These are phyloP conservation scores for Drosophila algonquin DNA, from an alignment of 2,888 invertebrate genomes.

Conservation along the genomic window DNA sequence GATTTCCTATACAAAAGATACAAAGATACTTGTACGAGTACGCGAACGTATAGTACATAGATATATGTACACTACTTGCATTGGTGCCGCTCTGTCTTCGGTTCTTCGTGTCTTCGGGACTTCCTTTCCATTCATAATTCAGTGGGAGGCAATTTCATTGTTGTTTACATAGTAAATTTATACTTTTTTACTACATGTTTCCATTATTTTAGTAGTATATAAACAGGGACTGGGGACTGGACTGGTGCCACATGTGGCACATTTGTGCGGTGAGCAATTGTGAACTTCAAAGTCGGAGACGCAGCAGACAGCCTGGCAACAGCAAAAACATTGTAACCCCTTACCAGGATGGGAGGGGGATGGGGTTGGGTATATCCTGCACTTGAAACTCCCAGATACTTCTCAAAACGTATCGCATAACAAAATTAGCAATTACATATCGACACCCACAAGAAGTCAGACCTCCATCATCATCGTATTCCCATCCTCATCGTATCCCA, in stretches of 20 bases:
- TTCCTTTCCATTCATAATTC: slow-evolving; percentile 62
- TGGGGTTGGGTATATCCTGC: slow-evolving; percentile 44
- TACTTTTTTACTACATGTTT: slow-evolving; percentile 79
- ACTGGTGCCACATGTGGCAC: slow-evolving; percentile 51
- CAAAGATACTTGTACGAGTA: slow-evolving; percentile 4
- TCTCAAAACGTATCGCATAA: slow-evolving; percentile 69
- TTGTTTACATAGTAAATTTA: slow-evolving; percentile 79
- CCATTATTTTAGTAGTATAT: slow-evolving; percentile 78
- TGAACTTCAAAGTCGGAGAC: slow-evolving; percentile 65
- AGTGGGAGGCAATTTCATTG: slow-evolving; percentile 53
- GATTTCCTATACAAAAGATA: slow-evolving; percentile 68
- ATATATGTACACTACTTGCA: background rate
- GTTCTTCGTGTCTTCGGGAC: slow-evolving; percentile 30
- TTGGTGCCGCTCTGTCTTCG: slow-evolving; percentile 24
- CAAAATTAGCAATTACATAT: slow-evolving; percentile 73
- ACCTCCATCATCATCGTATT: slow-evolving; percentile 43
- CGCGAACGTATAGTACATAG: slow-evolving; percentile 7
- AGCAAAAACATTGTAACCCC: too few species aligned
- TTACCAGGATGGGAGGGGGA: background rate
- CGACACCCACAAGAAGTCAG: slow-evolving; percentile 61
- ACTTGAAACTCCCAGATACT: slow-evolving; percentile 50
- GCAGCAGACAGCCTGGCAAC: slow-evolving; percentile 74
- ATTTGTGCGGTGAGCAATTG: slow-evolving; percentile 65
- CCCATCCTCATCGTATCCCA: slow-evolving; percentile 17
- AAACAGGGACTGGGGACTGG: slow-evolving; percentile 53